phyloP scores from a whole-genome alignment of 2,113 vertebrate genomes.

The Tychaedon coryphoeus region DNA sequence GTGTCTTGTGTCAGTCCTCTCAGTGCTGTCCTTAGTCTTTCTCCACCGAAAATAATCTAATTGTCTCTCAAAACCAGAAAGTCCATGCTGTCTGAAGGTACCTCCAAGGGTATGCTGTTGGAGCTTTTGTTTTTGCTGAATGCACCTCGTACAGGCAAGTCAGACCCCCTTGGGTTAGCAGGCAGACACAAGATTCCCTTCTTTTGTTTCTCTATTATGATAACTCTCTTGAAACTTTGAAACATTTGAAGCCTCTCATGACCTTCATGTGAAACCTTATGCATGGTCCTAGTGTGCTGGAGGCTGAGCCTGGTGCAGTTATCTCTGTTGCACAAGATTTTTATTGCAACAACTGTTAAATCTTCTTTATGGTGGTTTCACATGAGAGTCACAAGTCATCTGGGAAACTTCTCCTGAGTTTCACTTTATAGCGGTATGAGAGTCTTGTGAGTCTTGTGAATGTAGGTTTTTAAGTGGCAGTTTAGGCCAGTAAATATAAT shows the following conservation, averaged over 20 bases:
- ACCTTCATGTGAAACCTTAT: constrained; percentile 14
- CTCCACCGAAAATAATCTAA: not conserved
- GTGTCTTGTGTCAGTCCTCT: not conserved
- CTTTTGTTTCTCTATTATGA: not conserved
- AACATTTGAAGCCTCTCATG: not conserved
- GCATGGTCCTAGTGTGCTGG: not conserved
- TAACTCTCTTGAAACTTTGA: not conserved
- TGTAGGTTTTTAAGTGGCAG: not conserved
- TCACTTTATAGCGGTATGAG: not conserved
- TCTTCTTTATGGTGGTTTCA: not conserved
- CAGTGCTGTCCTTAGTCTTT: not conserved
- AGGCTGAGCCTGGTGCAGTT: not conserved
- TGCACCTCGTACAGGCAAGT: not conserved
- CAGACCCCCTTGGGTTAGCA: not conserved
- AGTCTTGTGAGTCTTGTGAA: constrained; percentile 32
- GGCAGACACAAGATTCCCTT: not conserved
- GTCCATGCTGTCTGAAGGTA: not conserved
- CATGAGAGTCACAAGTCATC: constrained; percentile 23
- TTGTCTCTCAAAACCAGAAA: not conserved
- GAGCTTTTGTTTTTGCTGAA: not conserved
- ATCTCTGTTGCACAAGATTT: not conserved
- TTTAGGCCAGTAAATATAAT: not conserved
- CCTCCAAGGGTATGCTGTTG: accelerated
- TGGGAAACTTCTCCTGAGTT: not conserved
- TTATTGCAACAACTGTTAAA: not conserved